These are phyloP conservation scores for Aptenodytes forsteri DNA, from an alignment of 2,113 vertebrate genomes.

Conservation along the genomic window DNA sequence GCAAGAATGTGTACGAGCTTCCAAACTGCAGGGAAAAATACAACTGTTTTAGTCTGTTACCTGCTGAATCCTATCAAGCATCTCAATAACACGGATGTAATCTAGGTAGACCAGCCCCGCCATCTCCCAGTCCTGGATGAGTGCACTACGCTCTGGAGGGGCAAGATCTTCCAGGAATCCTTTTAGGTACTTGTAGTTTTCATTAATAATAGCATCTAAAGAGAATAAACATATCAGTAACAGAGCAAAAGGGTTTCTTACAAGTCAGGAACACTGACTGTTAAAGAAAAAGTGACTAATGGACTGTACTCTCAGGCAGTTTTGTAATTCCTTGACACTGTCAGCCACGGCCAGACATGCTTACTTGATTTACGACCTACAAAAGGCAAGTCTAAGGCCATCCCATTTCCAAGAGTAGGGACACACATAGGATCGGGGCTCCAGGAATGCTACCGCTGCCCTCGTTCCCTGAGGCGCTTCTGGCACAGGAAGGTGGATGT, in stretches of 20 bases:
- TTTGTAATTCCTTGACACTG: background rate
- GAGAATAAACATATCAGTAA: rapidly evolving
- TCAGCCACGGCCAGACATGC: rapidly evolving
- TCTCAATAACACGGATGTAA: constrained; percentile 88
- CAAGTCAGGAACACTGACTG: rapidly evolving
- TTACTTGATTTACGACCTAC: background rate
- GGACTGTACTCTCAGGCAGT: rapidly evolving
- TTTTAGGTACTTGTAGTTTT: constrained; percentile 91
- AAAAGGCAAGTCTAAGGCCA: too few species aligned
- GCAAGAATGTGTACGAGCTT: rapidly evolving
- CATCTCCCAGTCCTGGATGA: constrained; percentile 94
- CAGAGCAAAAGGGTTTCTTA: background rate
- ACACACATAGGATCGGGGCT: rapidly evolving
- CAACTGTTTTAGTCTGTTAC: background rate
- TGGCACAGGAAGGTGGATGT: background rate
- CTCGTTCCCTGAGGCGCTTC: too few species aligned
- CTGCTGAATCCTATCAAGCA: constrained; percentile 86
- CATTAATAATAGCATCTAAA: constrained; percentile 95
- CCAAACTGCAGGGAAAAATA: rapidly evolving
- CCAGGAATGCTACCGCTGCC: background rate
- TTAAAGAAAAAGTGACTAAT: background rate
- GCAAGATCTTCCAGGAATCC: constrained; percentile 91
- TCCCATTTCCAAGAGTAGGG: rapidly evolving
- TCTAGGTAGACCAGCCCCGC: constrained; percentile 91
- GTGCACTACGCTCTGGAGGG: constrained; percentile 78